Percentiles rank a stretch among this genome's conserved stretches.
These are phyloP conservation scores for Muntiacus reevesi DNA, from an alignment of 2,113 vertebrate genomes.

Conservation along the genomic window DNA sequence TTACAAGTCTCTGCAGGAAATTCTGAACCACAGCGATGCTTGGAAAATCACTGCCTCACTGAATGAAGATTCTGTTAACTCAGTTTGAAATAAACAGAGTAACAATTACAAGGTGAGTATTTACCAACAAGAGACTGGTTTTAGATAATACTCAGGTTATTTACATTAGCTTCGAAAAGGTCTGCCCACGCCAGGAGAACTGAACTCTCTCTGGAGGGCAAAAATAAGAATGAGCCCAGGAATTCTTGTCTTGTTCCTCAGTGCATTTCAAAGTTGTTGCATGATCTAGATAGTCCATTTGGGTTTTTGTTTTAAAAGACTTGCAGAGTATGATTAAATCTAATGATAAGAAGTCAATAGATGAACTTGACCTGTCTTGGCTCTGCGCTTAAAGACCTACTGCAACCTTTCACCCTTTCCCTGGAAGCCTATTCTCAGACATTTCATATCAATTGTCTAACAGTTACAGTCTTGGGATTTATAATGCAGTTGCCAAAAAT, in stretches of 20 bases:
- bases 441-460: neutral
- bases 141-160: neutral
- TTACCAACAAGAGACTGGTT: neutral
- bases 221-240: neutral
- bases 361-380: neutral
- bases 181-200: neutral
- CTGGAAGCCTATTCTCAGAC: neutral
- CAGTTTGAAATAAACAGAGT: neutral
- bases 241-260: neutral
- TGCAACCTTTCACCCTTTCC: neutral
- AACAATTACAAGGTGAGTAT: neutral
- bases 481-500: conserved; percentile 9
- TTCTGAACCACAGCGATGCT: neutral
- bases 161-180: neutral
- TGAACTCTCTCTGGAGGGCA: neutral
- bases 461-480: conserved; percentile 8
- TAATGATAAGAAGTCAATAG: conserved; percentile 25
- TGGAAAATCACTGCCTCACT: neutral
- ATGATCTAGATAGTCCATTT: neutral
- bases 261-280: neutral
- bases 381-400: neutral
- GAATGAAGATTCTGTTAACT: neutral
- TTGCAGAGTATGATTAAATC: neutral
- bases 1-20: neutral
- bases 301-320: neutral